Evolutionary conservation across 2,797 vertebrate genomes (phyloP), one percentile per base, ranked within the genome.

Genomic region (Peromyscus nudipes): DNA sequence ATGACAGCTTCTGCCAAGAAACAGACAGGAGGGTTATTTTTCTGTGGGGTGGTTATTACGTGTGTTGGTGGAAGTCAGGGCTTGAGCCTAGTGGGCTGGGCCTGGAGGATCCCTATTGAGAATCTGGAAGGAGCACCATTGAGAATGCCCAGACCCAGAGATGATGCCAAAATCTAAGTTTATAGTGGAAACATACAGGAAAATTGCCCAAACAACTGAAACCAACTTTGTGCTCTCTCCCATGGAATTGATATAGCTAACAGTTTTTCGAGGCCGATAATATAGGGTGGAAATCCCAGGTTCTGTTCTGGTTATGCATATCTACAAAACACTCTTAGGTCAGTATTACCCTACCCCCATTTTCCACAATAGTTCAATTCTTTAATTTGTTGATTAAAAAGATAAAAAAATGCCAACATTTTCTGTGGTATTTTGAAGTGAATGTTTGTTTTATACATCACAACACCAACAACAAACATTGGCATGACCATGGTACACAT

Each of bases 181-280:
- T 55, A 17, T 37, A 91, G 71, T 92, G 62, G 14, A 92, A 94
- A 84, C 77, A 87, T 73, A 79, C 76, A 81, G 49, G n/a, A 88
- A 76, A 94, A 76, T 49, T 64, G 6, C 23, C 82, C 64, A 19
- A 82, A 52, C 69, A 94, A 57, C 57, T 64, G 49, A 76, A 75
- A 76, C 87, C 31, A 80, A n/a, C 40, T 67, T 76, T 76, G 40
- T 46, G 4, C 12, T 75, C 57, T 67, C n/a, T 90, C 60, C 34
- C 82, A 14, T 12, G 37, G 60, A 81, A 85, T 0, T 64, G 52
- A 55, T 7, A 2, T 19, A 80, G 34, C 31, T 64, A 55, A 73
- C 10, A 23, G 6, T 12, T 37, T n/a, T 89, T 2, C 62, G 62
- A 71, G 11, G 2, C 43, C n/a, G 7, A 60, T 65, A 14, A 34